Conservation (phyloP, 92 coral and sea anemone genomes). For the Ricordea florida region DNA sequence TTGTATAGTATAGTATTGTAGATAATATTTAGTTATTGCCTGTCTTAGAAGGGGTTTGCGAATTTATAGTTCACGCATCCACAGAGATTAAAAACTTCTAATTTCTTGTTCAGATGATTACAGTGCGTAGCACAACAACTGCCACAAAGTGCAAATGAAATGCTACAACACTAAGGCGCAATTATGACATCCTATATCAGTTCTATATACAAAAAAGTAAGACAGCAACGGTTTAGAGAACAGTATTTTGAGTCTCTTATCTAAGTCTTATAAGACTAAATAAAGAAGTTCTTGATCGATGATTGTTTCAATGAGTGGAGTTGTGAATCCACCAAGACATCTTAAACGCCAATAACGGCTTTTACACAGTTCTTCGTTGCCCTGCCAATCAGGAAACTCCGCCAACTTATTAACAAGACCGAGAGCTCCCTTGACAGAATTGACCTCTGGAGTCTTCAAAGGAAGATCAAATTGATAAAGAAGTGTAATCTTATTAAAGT, state of each 20-base stretch:
- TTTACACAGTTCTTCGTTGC: too few relatives aligned
- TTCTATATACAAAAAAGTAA: slow-evolving; percentile 16
- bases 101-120: slow-evolving; percentile 9
- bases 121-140: slow-evolving; percentile 22
- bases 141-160: slow-evolving; percentile 24
- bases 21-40: slow-evolving; percentile 3
- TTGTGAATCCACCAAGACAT: too few relatives aligned
- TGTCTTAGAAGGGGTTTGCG: not conserved
- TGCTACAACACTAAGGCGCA: slow-evolving; percentile 15
- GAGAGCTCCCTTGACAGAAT: too few relatives aligned
- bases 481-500: too few relatives aligned
- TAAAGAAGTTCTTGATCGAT: too few relatives aligned
- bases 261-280: slow-evolving; percentile 12
- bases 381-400: too few relatives aligned
- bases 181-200: slow-evolving; percentile 17
- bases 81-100: slow-evolving; percentile 8
- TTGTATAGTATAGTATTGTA: slow-evolving; percentile 5
- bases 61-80: slow-evolving; percentile 12
- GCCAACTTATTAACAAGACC: too few relatives aligned
- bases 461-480: too few relatives aligned
- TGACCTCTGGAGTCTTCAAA: too few relatives aligned
- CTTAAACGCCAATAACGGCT: too few relatives aligned
- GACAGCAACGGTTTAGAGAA: slow-evolving; percentile 17
- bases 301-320: too few relatives aligned
- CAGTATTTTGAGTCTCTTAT: slow-evolving; percentile 17